A percentile compares a stretch with the other conserved stretches of the same genome.
Conservation (phyloP, 2,888 invertebrate species). For the Furcula furcula region DNA sequence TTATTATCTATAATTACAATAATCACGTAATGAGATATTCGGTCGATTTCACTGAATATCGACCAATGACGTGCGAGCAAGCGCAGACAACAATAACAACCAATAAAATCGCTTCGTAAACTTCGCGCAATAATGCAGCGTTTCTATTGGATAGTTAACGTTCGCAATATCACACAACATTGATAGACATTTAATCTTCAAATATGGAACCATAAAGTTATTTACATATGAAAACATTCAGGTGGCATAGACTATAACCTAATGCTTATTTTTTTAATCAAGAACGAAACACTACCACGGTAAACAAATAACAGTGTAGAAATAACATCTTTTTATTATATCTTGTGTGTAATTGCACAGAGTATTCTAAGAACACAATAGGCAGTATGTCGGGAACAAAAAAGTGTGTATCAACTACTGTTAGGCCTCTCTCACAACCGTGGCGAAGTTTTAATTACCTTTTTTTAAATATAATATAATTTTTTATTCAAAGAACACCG, state of each 20-base stretch:
- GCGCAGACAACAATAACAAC: too few relatives aligned
- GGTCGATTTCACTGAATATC: too few relatives aligned
- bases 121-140: too few relatives aligned
- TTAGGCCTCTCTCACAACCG: conserved; percentile 80
- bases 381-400: conserved; percentile 66
- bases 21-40: not conserved
- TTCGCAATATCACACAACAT: too few relatives aligned
- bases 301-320: conserved; percentile 62
- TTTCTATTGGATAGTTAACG: too few relatives aligned
- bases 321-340: conserved; percentile 42
- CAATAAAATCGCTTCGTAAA: too few relatives aligned
- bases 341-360: conserved; percentile 42
- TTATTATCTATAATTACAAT: not conserved
- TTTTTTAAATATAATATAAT: conserved; percentile 32
- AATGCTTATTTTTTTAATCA: conserved; percentile 13
- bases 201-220: too few relatives aligned
- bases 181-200: too few relatives aligned
- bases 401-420: conserved; percentile 57
- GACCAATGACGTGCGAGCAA: too few relatives aligned
- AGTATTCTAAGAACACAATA: conserved; percentile 74
- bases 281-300: conserved; percentile 32
- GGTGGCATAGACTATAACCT: too few relatives aligned
- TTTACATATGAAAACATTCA: too few relatives aligned
- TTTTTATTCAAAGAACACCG: conserved; percentile 30
- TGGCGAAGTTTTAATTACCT: conserved; percentile 40